Base-by-base conservation (phyloP, 2,797 vertebrate species). In the Galagoides demidoff region DNA sequence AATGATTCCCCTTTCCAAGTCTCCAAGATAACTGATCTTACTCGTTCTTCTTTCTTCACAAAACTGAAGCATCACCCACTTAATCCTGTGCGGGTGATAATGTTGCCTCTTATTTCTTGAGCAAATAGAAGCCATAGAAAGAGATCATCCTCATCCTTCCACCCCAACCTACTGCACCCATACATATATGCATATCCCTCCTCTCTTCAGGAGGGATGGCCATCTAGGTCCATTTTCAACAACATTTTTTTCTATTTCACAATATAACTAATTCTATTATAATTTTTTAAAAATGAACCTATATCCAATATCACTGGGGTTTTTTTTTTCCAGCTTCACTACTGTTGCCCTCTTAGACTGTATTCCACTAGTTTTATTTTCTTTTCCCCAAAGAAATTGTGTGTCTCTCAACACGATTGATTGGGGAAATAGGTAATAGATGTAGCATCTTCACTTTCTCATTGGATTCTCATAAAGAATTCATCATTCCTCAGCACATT, bases 401-500 rank as follows among this genome's bases (percentile, higher is more conserved):
- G 23, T 45, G 87, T 79, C 82, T 84, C 85, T 95, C 94, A 86
- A 31, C 95, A 97, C n/a, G 29, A 96, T 0, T 90, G 86, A 96
- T 90, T 70, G 39, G 22, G 31, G 89, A 95, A 95, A 93, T 97
- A 97, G 96, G 88, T 81, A 94, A 91, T 29, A 83, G 94, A 96
- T 39, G 61, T 74, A 70, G 79, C 71, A 90, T 88, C 85, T 95
- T 86, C 9, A 87, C 73, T 86, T 96, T 85, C 52, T 96, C 93
- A 96, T 95, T 96, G 86, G 90, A 95, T 92, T 95, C 76, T 59
- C 87, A 49, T 90, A 94, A 97, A 77, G 31, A 98, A 96, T 94
- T 95, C 81, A 97, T 57, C 81, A 81, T 96, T 97, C 97, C 94
- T 97, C 85, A 96, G 94, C 92, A 98, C 88, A 96, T 85, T 27